These are phyloP conservation scores for Gerris buenoi DNA, from an alignment of 1,140 invertebrate species.

Conservation along the genomic window DNA sequence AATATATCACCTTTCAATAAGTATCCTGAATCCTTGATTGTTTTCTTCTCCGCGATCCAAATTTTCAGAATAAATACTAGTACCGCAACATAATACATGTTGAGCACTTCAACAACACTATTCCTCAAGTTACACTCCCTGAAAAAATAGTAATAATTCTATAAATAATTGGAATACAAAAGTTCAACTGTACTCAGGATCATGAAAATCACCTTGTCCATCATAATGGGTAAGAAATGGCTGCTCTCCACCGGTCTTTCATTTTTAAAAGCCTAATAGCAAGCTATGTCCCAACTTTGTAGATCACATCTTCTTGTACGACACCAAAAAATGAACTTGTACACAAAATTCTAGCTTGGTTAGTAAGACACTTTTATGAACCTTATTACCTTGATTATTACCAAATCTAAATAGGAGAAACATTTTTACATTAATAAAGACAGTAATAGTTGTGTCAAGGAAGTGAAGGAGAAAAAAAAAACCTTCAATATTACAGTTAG, in stretches of 20 bases:
- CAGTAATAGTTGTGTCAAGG: background rate
- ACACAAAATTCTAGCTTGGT: too few relatives aligned
- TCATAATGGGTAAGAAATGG: background rate
- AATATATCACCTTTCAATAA: conserved; percentile 35
- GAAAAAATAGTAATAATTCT: conserved; percentile 11
- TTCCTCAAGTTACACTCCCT: conserved; percentile 34
- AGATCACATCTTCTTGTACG: too few relatives aligned
- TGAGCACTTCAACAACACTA: conserved; percentile 33
- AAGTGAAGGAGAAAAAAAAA: background rate
- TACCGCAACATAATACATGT: conserved; percentile 35
- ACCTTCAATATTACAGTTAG: background rate
- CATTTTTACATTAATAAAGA: too few relatives aligned
- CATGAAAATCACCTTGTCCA: background rate
- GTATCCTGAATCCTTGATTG: conserved; percentile 37
- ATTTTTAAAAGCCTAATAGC: background rate
- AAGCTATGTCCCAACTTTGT: background rate
- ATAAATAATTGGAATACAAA: background rate
- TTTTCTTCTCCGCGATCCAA: conserved; percentile 37
- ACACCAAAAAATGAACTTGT: too few relatives aligned
- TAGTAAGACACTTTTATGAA: too few relatives aligned
- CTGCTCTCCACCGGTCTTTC: background rate
- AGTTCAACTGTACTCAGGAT: background rate
- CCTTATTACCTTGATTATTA: too few relatives aligned
- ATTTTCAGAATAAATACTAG: conserved; percentile 33
- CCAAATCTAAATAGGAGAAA: too few relatives aligned